These are phyloP conservation scores for Hemistola chrysoprasaria DNA, from an alignment of 2,888 invertebrate species.

Conservation along the genomic window DNA sequence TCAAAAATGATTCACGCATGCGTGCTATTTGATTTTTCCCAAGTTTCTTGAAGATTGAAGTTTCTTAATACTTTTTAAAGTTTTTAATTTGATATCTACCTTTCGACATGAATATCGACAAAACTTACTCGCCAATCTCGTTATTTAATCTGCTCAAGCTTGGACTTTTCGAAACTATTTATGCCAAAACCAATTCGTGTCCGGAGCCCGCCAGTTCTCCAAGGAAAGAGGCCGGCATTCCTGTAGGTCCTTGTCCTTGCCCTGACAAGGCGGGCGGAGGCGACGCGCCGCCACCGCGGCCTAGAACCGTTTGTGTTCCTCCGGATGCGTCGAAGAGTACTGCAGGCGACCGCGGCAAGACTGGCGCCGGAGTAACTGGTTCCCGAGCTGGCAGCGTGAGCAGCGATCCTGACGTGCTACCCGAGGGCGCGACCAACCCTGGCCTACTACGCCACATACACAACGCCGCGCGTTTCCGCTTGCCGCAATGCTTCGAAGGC, in stretches of 20 bases:
- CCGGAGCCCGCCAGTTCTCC: constrained; percentile 42
- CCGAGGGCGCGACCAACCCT: constrained; percentile 57
- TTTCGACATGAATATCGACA: constrained; percentile 18
- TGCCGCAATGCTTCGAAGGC: constrained; percentile 77
- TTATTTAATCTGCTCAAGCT: constrained; percentile 55
- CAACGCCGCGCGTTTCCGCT: constrained; percentile 64
- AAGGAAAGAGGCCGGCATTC: constrained; percentile 24
- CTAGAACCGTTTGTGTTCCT: constrained; percentile 37
- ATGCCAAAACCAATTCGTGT: constrained; percentile 52
- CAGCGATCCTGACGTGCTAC: constrained; percentile 45
- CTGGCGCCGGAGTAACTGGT: constrained; percentile 72
- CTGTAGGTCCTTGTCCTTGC: constrained; percentile 12
- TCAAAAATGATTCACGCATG: too few species aligned
- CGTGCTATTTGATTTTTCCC: too few species aligned
- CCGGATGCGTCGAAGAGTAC: constrained; percentile 40
- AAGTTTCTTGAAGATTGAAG: background rate
- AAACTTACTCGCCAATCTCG: constrained; percentile 37
- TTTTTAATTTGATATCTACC: too few species aligned
- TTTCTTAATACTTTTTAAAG: background rate
- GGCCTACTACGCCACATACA: constrained; percentile 71
- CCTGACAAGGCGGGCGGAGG: constrained; percentile 12
- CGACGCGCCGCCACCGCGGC: constrained; percentile 25
- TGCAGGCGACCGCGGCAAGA: constrained; percentile 63
- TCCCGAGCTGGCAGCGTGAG: constrained; percentile 51
- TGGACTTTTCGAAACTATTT: constrained; percentile 55